Conservation (phyloP, 2,797 vertebrate genomes). For the Acipenser oxyrinchus region DNA sequence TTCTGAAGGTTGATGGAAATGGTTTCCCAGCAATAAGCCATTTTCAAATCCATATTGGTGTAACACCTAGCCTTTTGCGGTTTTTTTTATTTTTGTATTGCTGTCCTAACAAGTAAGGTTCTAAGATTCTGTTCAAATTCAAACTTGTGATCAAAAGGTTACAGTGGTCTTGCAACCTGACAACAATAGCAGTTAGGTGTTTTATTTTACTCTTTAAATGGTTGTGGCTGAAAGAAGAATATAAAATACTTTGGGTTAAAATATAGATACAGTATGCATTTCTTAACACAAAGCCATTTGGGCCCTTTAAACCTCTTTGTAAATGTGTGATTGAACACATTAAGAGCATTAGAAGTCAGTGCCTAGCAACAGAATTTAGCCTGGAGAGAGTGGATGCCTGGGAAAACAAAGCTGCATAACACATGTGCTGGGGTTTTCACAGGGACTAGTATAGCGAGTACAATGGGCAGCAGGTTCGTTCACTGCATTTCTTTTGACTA, state of each 20-base stretch:
- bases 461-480: conserved; percentile 2
- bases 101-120: too few relatives aligned
- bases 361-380: conserved; percentile 9
- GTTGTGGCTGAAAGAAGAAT: not conserved
- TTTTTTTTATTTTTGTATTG: too few relatives aligned
- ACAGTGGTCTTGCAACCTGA: not conserved
- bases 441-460: not conserved
- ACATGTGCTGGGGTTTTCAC: conserved; percentile 1
- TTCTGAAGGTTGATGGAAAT: too few relatives aligned
- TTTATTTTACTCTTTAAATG: not conserved
- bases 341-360: conserved; percentile 18
- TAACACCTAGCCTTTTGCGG: too few relatives aligned
- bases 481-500: not conserved
- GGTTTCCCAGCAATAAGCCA: too few relatives aligned
- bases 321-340: conserved; percentile 32
- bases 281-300: conserved; percentile 10
- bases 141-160: too few relatives aligned
- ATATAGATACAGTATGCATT: not conserved
- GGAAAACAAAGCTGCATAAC: not conserved
- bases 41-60: too few relatives aligned
- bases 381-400: not conserved
- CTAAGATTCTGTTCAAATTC: too few relatives aligned
- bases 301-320: conserved; percentile 28
- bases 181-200: not conserved
- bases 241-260: conserved; percentile 1